Conservation (phyloP, 2,888 invertebrate genomes). For the Camponotus fellah region DNA sequence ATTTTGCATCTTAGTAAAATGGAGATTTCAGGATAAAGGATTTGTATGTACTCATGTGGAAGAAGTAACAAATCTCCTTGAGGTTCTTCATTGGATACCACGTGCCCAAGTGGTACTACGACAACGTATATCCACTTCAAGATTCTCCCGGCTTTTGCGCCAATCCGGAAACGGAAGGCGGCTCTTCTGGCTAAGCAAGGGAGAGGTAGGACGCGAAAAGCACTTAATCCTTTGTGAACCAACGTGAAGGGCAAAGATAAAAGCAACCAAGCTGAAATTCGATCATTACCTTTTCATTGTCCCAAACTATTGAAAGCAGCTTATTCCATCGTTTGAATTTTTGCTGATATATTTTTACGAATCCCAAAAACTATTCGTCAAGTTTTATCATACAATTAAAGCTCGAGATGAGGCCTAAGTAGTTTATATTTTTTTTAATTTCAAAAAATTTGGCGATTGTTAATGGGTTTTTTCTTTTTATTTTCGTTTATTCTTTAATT, state of each 20-base stretch:
- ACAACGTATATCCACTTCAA: conserved; percentile 79
- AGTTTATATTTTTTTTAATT: neutral
- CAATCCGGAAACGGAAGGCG: conserved; percentile 85
- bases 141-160: conserved; percentile 78
- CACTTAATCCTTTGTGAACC: conserved; percentile 82
- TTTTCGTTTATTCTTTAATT: neutral
- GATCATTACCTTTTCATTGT: conserved; percentile 70
- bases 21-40: conserved; percentile 72
- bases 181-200: conserved; percentile 75
- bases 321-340: conserved; percentile 11
- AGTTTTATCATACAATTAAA: neutral
- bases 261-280: conserved; percentile 74
- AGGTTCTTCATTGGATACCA: conserved; percentile 81
- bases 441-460: neutral
- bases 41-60: conserved; percentile 67
- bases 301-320: conserved; percentile 10
- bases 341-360: conserved; percentile 23
- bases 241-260: conserved; percentile 59
- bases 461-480: neutral
- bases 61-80: conserved; percentile 72
- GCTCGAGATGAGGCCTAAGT: neutral
- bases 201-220: conserved; percentile 69
- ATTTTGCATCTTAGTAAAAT: conserved; percentile 19
- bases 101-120: conserved; percentile 83
- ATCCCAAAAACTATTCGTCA: neutral